Percentiles rank a stretch among this genome's conserved stretches.
These are phyloP conservation scores for Raja brachyura DNA, from an alignment of 2,113 vertebrate species.

Conservation along the genomic window DNA sequence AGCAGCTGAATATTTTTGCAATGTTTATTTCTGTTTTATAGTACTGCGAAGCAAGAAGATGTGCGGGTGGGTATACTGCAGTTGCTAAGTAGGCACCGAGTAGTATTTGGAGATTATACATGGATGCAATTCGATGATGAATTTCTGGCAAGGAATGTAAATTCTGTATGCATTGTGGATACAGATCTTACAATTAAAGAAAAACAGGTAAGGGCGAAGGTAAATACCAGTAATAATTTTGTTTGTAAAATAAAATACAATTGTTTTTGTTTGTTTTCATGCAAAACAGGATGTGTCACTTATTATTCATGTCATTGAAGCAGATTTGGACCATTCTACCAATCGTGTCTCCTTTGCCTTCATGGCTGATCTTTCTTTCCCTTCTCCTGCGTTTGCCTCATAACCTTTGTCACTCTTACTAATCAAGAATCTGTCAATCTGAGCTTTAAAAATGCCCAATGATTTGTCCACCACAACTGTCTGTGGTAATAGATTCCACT, in stretches of 20 bases:
- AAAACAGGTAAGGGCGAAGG: conserved; percentile 54
- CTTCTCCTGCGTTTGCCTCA: too few species aligned
- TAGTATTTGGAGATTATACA: conserved; percentile 78
- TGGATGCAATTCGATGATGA: conserved; percentile 87
- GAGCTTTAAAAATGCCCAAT: too few species aligned
- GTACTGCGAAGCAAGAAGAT: conserved; percentile 72
- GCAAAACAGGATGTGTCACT: too few species aligned
- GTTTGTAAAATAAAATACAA: background rate
- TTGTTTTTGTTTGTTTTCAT: background rate
- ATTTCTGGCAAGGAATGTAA: conserved; percentile 75
- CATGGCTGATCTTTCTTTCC: too few species aligned
- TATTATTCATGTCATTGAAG: too few species aligned
- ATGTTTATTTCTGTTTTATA: conserved; percentile 45
- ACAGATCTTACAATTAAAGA: conserved; percentile 60
- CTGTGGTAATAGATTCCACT: too few species aligned
- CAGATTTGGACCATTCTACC: too few species aligned
- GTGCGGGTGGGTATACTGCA: conserved; percentile 62
- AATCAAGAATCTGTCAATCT: too few species aligned
- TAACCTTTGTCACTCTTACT: too few species aligned
- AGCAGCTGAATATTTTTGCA: background rate
- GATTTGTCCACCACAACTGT: too few species aligned
- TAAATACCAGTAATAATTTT: background rate
- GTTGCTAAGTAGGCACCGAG: conserved; percentile 73
- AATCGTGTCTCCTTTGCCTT: too few species aligned
- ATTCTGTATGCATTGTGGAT: conserved; percentile 77